Evolutionary conservation across 2,888 invertebrate species (phyloP), one percentile per base, ranked within the genome.

Genomic region (Bombyx huttoni): DNA sequence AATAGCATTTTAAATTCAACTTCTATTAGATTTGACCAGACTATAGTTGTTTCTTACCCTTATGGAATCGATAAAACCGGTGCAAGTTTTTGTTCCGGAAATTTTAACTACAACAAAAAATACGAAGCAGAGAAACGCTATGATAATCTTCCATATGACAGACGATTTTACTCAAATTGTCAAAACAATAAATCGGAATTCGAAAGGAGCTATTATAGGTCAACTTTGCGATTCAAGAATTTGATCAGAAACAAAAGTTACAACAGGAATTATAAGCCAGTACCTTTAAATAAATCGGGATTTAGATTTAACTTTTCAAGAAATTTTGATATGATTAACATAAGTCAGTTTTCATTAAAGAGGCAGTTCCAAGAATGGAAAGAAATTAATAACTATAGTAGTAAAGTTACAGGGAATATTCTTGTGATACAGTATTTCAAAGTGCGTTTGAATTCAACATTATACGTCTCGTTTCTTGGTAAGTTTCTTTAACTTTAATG

Each of bases 381-480:
- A 46, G 54, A 48, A 45, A 34, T 12, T 58, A 66, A 45, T 54
- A 57, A 5, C 13, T 58, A 3, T 53, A 24, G 24, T 3, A 60
- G 33, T 47, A 54, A 12, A 49, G 49, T 10, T 45, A 51, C 40
- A n/a, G 55, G 57, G 24, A 64, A 61, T 12, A 61, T 80, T n/a
- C 67, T 76, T 56, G 47, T 84, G 0, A 57, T 84, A 34, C 87
- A 88, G 56, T 85, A 84, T 59, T 83, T 86, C 51, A 88, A 87
- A 76, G 80, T 82, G 1, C 71, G 83, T 7, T 60, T 62, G 0
- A 87, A 87, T 64, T 81, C 86, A 33, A 86, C 85, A 1, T 59
- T 86, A 7, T 87, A 81, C 56, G 78, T 72, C 7, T 58, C 66
- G 58, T 75, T 70, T 63, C 68, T 87, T 56, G 88, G 88, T 87